Percentiles rank a stretch among this genome's conserved stretches.
Conservation (phyloP, 2,888 invertebrate genomes). For the Pseudeuparius sepicola region DNA sequence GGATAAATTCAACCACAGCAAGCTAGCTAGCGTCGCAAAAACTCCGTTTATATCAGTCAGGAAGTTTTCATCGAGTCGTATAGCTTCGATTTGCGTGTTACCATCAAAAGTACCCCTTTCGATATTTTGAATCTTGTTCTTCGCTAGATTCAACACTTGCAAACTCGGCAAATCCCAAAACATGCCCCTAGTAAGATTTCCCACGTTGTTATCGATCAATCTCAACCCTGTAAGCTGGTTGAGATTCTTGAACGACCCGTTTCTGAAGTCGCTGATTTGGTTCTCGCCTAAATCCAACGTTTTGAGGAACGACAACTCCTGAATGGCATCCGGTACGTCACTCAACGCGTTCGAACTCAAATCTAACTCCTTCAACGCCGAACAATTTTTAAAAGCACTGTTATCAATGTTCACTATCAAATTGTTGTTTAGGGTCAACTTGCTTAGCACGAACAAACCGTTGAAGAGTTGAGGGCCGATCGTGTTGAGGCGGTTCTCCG, state of each 20-base stretch:
- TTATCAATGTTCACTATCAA: constrained; percentile 67
- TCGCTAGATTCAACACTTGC: constrained; percentile 79
- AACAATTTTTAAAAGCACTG: constrained; percentile 79
- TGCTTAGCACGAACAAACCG: constrained; percentile 72
- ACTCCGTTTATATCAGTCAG: constrained; percentile 84
- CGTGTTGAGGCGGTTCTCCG: constrained; percentile 75
- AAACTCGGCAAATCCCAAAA: constrained; percentile 76
- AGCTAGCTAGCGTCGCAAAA: constrained; percentile 72
- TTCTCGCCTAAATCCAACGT: constrained; percentile 89
- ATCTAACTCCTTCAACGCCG: constrained; percentile 79
- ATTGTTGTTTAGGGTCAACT: constrained; percentile 79
- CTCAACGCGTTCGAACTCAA: constrained; percentile 77
- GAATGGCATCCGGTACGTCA: constrained; percentile 72
- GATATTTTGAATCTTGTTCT: constrained; percentile 79
- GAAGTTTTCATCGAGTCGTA: constrained; percentile 80
- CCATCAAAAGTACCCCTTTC: constrained; percentile 76
- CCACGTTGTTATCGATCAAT: constrained; percentile 82
- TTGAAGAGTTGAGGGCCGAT: constrained; percentile 74
- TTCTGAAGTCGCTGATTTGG: constrained; percentile 71
- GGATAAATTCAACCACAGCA: constrained; percentile 80
- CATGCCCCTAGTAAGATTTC: constrained; percentile 75
- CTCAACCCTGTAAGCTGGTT: constrained; percentile 79
- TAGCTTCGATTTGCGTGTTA: constrained; percentile 73
- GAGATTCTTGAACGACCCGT: constrained; percentile 76
- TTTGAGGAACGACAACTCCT: constrained; percentile 72